Evolutionary conservation across 1,140 invertebrate genomes (phyloP).

Genomic region (Lucilia sericata): DNA sequence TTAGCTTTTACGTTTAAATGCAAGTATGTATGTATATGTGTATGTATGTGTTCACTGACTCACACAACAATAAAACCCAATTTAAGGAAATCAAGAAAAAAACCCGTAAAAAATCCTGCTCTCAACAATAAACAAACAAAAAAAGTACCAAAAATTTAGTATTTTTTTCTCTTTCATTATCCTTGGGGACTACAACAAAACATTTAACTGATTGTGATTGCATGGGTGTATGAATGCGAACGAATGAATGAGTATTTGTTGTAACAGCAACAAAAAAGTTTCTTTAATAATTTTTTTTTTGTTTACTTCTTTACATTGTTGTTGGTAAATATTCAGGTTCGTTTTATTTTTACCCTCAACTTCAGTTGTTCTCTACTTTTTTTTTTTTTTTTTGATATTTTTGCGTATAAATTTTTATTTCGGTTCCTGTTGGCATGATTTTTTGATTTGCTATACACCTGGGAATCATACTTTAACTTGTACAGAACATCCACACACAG

Average conservation of each 20-base stretch:
- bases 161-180: conserved; percentile 17
- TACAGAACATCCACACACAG: background rate
- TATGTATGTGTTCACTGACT: background rate
- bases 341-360: background rate
- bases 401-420: conserved; percentile 11
- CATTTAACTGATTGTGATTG: conserved; percentile 69
- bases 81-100: too few species aligned
- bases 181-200: conserved; percentile 60
- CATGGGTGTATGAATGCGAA: conserved; percentile 53
- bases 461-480: conserved; percentile 50
- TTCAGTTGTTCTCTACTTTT: background rate
- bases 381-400: conserved; percentile 25
- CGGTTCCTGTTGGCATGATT: conserved; percentile 53
- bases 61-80: background rate
- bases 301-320: conserved; percentile 45
- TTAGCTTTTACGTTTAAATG: too few species aligned
- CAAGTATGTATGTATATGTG: too few species aligned
- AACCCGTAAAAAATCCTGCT: background rate
- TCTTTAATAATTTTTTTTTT: background rate
- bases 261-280: background rate
- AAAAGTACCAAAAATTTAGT: background rate
- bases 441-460: conserved; percentile 68
- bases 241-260: conserved; percentile 34
- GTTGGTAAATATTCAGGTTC: conserved; percentile 35
- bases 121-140: background rate